Evolutionary conservation across 1,140 invertebrate genomes (phyloP).

Genomic region (Caligus rogercresseyi): DNA sequence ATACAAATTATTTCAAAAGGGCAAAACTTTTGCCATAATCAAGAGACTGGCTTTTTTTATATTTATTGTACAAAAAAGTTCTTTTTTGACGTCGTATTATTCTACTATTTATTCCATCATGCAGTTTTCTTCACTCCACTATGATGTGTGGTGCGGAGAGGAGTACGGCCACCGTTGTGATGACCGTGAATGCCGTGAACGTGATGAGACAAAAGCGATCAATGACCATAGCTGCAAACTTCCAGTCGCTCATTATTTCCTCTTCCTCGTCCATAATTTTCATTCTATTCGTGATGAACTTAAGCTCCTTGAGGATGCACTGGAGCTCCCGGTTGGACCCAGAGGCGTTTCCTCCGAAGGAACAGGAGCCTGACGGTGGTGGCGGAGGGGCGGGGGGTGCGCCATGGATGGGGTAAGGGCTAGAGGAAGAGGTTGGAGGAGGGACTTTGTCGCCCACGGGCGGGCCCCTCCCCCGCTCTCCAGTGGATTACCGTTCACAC

Average conservation of each 20-base stretch:
- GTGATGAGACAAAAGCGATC: conserved; percentile 85
- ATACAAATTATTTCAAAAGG: too few relatives aligned
- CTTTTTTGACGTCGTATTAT: too few relatives aligned
- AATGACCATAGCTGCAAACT: conserved; percentile 96
- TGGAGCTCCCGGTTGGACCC: conserved; percentile 23
- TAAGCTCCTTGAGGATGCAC: conserved; percentile 36
- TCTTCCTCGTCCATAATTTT: conserved; percentile 56
- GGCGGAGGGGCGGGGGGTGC: conserved; percentile 20
- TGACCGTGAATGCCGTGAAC: conserved; percentile 86
- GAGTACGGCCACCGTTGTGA: conserved; percentile 82
- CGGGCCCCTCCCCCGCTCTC: conserved; percentile 17
- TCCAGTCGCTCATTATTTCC: conserved; percentile 89
- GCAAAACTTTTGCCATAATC: too few relatives aligned
- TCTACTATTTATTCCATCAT: background rate
- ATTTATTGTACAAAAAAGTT: too few relatives aligned
- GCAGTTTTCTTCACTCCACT: conserved; percentile 33
- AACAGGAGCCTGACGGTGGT: background rate
- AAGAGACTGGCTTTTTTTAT: too few relatives aligned
- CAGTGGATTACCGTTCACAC: conserved; percentile 19
- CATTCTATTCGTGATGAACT: conserved; percentile 79
- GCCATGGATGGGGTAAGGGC: conserved; percentile 23
- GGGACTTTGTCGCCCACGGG: conserved; percentile 14
- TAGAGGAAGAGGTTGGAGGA: conserved; percentile 21
- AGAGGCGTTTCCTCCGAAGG: conserved; percentile 23
- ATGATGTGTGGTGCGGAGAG: conserved; percentile 87